Base-by-base conservation (phyloP, 2,797 vertebrate species). In the Gallinago stenura region DNA sequence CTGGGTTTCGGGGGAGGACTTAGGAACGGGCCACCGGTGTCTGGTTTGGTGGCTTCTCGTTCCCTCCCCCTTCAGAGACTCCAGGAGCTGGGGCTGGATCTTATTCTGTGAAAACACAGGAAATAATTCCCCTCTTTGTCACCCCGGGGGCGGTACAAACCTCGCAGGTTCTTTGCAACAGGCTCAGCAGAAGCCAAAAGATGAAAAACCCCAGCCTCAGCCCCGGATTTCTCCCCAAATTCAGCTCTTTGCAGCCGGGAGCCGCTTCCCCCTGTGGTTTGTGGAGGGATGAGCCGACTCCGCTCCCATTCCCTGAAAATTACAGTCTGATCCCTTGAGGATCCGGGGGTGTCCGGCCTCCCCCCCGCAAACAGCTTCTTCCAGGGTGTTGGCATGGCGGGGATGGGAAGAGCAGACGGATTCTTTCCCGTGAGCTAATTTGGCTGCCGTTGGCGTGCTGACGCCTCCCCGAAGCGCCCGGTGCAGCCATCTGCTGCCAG, bases 21-120 rank as follows among this genome's bases (percentile, higher is more conserved):
- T 2, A 3, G 14, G 5, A 16, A 12, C 20, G 8, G 39, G 3
- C 18, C 22, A 0, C 24, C 2, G 15, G n/a, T 5, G 17, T 26
- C 70, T 15, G 33, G 45, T 25, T 19, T 5, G 61, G 58, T 20
- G 50, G 18, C 8, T 37, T 22, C 43, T 31, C 21, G 5, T 15
- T 33, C 26, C 20, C 46, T 53, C 58, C 28, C 2, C 16, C 53
- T 10, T 22, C 53, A 4, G 30, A 13, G 26, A 15, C 24, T 13
- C 17, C 5, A 1, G 28, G 37, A 60, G 10, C 22, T 3, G 43
- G 33, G n/a, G 1, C 14, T 4, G 1, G 17, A 15, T 20, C 21
- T 53, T 9, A 3, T 28, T 56, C 10, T 31, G 4, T 13, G 48
- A 33, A 45, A 31, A 41, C 16, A 9, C 30, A 6, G 35, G 6